Evolutionary conservation across 2,888 invertebrate genomes (phyloP), one percentile per base, ranked within the genome.

Genomic region (Meghimatium bilineatum): DNA sequence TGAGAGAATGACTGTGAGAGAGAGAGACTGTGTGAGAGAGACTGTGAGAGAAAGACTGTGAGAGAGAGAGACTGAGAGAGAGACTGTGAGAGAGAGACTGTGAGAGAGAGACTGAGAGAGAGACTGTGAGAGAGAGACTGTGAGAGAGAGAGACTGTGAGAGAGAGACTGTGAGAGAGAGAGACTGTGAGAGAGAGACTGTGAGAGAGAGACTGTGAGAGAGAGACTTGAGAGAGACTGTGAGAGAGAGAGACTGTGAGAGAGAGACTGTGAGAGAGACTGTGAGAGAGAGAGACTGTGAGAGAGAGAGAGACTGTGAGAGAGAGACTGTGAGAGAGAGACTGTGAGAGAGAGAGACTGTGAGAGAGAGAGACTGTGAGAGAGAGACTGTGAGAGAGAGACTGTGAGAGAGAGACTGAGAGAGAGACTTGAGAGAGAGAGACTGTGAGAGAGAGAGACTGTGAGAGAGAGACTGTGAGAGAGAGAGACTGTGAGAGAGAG

Each of bases 21-120:
- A n/a, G 74, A 74, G 49, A 12, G 74, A 44, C 26, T 44, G 44
- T 14, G 74, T 44, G n/a, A n/a, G n/a, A n/a, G n/a, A n/a, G n/a
- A n/a, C n/a, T n/a, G n/a, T n/a, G 44, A 44, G 74, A 44, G 44
- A 44, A n/a, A 49, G 74, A 74, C 44, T 20, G 44, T 44, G 74
- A 44, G 10, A 44, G 74, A 44, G n/a, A 44, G 44, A 74, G 74
- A 44, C 44, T 14, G 26, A 60, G 44, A 26, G 14, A 60, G 26
- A 5, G 26, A 60, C 17, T 5, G 26, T 20, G 60, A 5, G 23
- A 60, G 26, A 20, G 38, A 44, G 44, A n/a, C 26, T 44, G 44
- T 14, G 38, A 74, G 10, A 44, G 74, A 74, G 29, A 26, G 49
- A 29, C 17, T 5, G 60, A 17, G 26, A 26, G 60, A 60, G 26